Percentiles rank a stretch among this genome's conserved stretches.
Evolutionary conservation across 2,113 vertebrate species (phyloP).

Genomic region (Tamias sibiricus): DNA sequence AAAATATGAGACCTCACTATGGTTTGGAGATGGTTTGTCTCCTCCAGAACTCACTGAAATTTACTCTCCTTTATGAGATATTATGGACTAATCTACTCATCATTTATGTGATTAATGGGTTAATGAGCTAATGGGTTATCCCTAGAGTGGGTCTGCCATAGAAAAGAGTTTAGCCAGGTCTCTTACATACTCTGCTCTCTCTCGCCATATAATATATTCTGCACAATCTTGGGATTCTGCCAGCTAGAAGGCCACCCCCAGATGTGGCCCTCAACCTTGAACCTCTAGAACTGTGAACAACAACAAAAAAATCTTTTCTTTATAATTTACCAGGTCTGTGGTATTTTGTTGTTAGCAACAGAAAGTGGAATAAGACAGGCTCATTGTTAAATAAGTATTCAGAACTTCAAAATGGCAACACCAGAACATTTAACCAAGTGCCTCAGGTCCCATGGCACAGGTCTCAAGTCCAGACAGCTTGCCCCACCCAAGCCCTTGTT

Average conservation of each 20-base stretch:
- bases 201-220: background rate
- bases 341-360: background rate
- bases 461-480: background rate
- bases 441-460: background rate
- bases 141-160: background rate
- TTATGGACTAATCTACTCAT: background rate
- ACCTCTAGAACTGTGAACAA: background rate
- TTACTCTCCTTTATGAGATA: background rate
- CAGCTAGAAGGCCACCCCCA: background rate
- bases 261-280: background rate
- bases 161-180: background rate
- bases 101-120: background rate
- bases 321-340: background rate
- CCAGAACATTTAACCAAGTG: background rate
- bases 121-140: background rate
- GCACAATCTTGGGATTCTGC: background rate
- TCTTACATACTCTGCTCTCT: background rate
- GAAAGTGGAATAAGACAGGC: background rate
- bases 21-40: background rate
- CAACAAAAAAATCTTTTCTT: background rate
- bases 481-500: background rate
- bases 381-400: background rate
- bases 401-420: background rate
- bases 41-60: background rate
- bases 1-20: background rate